A percentile compares a stretch with the other conserved stretches of the same genome.
These are phyloP conservation scores for Danio tinwini DNA, from an alignment of 2,797 vertebrate genomes.

Conservation along the genomic window DNA sequence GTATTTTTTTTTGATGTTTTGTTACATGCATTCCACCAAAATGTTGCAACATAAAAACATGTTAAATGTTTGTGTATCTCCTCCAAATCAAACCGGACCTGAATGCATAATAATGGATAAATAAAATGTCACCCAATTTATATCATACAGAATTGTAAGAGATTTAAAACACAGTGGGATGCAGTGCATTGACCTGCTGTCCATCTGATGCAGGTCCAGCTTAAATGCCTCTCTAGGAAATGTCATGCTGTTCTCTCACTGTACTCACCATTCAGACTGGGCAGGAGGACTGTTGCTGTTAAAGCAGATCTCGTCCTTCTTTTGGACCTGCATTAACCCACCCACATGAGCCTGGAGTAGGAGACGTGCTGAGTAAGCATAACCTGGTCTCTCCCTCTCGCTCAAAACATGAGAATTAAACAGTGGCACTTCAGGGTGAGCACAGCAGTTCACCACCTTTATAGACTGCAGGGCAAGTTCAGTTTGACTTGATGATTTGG, in stretches of 20 bases:
- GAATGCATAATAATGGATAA: no score
- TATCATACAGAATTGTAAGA: background rate
- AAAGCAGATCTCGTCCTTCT: conserved; percentile 33
- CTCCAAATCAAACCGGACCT: no score
- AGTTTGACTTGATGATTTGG: background rate
- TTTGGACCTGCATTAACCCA: conserved; percentile 32
- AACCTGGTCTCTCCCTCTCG: conserved; percentile 2
- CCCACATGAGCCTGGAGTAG: conserved; percentile 9
- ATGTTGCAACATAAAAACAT: no score
- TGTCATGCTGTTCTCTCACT: background rate
- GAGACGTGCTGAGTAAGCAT: conserved; percentile 45
- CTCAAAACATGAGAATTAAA: conserved; percentile 12
- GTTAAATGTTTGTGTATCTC: no score
- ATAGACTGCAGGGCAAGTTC: background rate
- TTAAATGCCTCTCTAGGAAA: background rate
- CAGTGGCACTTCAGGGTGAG: conserved; percentile 21
- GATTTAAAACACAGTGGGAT: background rate
- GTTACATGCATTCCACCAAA: no score
- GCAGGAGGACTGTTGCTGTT: background rate
- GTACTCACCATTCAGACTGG: conserved; percentile 9
- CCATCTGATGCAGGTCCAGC: background rate
- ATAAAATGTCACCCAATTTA: background rate
- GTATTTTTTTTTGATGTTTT: no score
- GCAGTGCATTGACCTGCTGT: background rate
- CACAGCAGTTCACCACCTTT: conserved; percentile 13